Evolutionary conservation across 2,888 invertebrate species (phyloP), one percentile per base, ranked within the genome.

Genomic region (Panopea generosa): DNA sequence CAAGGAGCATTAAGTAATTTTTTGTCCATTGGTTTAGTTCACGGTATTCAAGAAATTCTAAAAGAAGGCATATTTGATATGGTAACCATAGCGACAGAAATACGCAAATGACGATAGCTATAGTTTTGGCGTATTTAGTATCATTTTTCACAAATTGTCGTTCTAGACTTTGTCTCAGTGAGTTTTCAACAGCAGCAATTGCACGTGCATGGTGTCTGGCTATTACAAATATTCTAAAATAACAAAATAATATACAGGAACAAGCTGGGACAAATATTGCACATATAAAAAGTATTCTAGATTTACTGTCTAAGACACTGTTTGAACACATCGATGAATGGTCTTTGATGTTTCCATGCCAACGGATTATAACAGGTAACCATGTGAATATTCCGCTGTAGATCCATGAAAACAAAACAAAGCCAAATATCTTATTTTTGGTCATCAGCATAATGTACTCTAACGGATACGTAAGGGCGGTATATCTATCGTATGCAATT

Each of bases 141-240:
- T 89, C 89, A 66, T 76, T 86, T 50, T 82, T 86, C 57, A 87
- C 84, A 77, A 83, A 82, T 11, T 84, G 81, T 3, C 87, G 76
- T 20, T 84, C 78, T 1, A 87, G 55, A 55, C 84, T 86, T 55
- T 89, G 82, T 85, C 94, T 91, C 69, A 94, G 92, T 22, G 94
- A 94, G 63, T 94, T 93, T 84, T 95, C 94, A 22, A 94, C 94
- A 45, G 94, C 95, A 82, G 94, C 94, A 83, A 95, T 95, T 45
- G 95, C 95, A 53, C 94, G 92, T 16, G 95, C 95, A 84, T 95
- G 95, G 70, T 94, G 94, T 70, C 95, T 91, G 14, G 95, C 95
- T 33, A 95, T 94, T 71, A 94, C 92, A 89, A 95, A 95, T 75
- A 95, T 94, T 92, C 95, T 95, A 82, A 94, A 94, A 91, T 95